Percentiles rank a stretch among this genome's conserved stretches.
Evolutionary conservation across 2,113 vertebrate species (phyloP).

Genomic region (Acanthisitta chloris): DNA sequence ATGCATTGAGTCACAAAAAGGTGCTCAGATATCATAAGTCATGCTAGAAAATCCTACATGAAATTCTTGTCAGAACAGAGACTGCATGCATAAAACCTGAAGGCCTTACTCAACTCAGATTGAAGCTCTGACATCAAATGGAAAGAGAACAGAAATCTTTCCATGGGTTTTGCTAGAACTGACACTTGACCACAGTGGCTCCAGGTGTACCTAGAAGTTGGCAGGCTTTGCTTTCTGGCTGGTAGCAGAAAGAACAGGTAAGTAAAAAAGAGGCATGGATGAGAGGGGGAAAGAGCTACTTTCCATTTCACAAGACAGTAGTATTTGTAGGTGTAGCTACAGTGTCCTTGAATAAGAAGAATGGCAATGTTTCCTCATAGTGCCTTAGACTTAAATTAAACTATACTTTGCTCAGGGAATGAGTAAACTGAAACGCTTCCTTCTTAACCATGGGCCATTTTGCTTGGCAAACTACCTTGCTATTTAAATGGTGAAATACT

Average conservation of each 20-base stretch:
- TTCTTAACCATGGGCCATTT: neutral
- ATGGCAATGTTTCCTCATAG: slow-evolving; percentile 10
- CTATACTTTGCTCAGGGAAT: neutral
- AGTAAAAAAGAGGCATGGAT: neutral
- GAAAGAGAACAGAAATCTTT: neutral
- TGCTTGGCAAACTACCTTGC: slow-evolving; percentile 44
- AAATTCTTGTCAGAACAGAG: neutral
- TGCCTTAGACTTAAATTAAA: slow-evolving; percentile 19
- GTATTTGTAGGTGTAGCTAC: slow-evolving; percentile 25
- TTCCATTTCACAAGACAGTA: slow-evolving; percentile 10
- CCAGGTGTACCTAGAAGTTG: neutral
- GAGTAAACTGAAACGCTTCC: slow-evolving; percentile 28
- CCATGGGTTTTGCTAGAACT: neutral
- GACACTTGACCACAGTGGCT: neutral
- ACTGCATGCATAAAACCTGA: neutral
- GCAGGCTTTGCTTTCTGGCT: neutral
- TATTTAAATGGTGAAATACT: slow-evolving; percentile 16
- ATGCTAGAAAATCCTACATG: neutral
- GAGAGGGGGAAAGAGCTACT: neutral
- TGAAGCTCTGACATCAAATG: neutral
- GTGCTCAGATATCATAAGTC: neutral
- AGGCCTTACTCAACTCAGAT: neutral
- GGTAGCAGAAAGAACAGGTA: neutral
- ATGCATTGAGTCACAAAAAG: neutral
- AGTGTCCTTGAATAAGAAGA: slow-evolving; percentile 48